These are phyloP conservation scores for Drosophila cardini DNA, from an alignment of 1,140 invertebrate species.

Conservation along the genomic window DNA sequence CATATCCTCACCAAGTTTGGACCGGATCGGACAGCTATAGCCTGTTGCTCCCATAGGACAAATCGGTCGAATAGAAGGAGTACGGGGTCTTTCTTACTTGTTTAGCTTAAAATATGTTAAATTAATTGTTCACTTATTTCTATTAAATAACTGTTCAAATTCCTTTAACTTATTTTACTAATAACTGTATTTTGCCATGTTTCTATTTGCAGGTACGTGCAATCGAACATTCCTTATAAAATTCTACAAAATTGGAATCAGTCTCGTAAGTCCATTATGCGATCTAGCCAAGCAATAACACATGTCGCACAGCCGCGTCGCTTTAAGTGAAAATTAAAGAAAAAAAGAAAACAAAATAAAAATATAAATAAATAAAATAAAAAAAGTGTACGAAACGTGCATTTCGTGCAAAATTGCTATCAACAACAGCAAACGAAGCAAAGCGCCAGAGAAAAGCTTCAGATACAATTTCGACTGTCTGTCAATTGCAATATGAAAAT, in stretches of 20 bases:
- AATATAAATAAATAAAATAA: constrained; percentile 45
- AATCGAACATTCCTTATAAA: constrained; percentile 8
- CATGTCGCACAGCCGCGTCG: constrained; percentile 31
- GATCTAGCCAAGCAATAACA: constrained; percentile 14
- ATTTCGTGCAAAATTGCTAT: constrained; percentile 65
- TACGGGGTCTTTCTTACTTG: no score
- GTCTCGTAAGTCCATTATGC: constrained; percentile 14
- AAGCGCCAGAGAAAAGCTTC: constrained; percentile 42
- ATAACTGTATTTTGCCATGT: not conserved
- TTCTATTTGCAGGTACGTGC: constrained; percentile 39
- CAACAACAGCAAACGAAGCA: constrained; percentile 24
- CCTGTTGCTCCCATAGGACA: no score
- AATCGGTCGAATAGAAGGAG: no score
- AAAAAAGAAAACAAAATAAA: constrained; percentile 4
- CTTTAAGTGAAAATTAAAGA: constrained; percentile 8
- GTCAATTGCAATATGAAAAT: constrained; percentile 35
- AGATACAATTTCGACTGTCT: constrained; percentile 45
- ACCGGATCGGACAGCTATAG: no score
- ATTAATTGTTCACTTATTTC: no score
- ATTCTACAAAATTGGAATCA: constrained; percentile 6
- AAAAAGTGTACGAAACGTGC: constrained; percentile 63
- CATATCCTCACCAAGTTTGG: no score
- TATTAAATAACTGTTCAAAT: not conserved
- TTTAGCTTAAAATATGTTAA: no score
- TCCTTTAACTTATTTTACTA: not conserved